Conservation (phyloP, 2,888 invertebrate species). For the Hybos culiciformis region DNA sequence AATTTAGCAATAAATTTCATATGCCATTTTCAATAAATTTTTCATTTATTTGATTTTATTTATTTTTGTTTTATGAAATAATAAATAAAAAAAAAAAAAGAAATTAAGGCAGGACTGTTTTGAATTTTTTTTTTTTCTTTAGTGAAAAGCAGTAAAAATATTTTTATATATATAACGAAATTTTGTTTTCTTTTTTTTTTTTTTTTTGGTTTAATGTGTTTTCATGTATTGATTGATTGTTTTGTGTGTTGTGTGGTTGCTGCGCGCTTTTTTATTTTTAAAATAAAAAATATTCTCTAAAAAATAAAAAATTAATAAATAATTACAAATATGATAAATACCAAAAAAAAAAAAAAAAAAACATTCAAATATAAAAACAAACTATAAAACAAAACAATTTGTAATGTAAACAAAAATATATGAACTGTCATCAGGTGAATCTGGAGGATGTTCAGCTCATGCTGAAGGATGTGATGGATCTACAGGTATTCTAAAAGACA, state of each 20-base stretch:
- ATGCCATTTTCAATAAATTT: too few species aligned
- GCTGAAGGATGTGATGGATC: constrained; percentile 88
- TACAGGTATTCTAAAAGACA: constrained; percentile 49
- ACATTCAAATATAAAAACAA: background rate
- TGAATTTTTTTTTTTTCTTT: too few species aligned
- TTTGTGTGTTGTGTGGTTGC: constrained; percentile 49
- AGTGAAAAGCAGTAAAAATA: constrained; percentile 6
- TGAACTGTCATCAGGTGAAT: constrained; percentile 42
- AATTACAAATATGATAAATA: background rate
- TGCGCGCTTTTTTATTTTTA: constrained; percentile 7
- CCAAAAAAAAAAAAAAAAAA: background rate
- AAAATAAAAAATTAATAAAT: background rate
- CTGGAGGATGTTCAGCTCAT: constrained; percentile 85
- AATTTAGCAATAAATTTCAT: too few species aligned
- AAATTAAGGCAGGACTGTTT: too few species aligned
- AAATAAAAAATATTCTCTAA: background rate
- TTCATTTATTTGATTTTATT: too few species aligned
- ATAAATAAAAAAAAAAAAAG: background rate
- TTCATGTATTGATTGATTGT: constrained; percentile 8
- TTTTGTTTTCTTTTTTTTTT: constrained; percentile 14
- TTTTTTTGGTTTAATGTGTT: background rate
- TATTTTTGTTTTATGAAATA: background rate
- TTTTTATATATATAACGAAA: constrained; percentile 9
- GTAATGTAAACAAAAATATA: background rate
- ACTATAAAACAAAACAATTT: background rate